Conservation (phyloP, 2,797 vertebrate genomes). For the Staurois parvus region DNA sequence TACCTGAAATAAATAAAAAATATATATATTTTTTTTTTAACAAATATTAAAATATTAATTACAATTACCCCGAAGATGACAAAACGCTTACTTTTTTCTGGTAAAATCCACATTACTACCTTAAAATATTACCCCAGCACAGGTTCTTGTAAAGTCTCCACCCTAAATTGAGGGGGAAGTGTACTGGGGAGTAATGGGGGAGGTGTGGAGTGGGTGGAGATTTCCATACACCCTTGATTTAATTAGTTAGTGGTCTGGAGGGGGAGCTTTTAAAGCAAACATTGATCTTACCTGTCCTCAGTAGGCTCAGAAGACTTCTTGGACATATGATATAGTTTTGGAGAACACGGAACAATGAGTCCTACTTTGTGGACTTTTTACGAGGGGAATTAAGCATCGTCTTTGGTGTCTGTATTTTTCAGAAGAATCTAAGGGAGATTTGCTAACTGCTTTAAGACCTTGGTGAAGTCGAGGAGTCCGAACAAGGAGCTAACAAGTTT, state of each 20-base stretch:
- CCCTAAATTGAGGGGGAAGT: slow-evolving; percentile 31
- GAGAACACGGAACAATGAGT: neutral
- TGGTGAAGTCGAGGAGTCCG: neutral
- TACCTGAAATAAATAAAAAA: too few relatives aligned
- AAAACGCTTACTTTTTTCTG: neutral
- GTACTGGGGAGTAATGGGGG: slow-evolving; percentile 14
- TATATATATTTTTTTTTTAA: too few relatives aligned
- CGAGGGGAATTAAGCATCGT: neutral
- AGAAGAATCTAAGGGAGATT: slow-evolving; percentile 32
- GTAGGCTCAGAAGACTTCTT: slow-evolving; percentile 21
- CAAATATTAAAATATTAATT: neutral
- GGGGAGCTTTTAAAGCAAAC: slow-evolving; percentile 48
- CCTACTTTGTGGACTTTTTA: slow-evolving; percentile 18
- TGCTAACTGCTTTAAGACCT: neutral
- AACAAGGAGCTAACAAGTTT: neutral
- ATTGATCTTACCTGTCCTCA: slow-evolving; percentile 40
- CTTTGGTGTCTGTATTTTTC: slow-evolving; percentile 7
- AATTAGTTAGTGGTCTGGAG: slow-evolving; percentile 55
- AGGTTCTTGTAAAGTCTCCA: slow-evolving; percentile 24
- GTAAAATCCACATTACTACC: neutral
- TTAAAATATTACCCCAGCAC: slow-evolving; percentile 18
- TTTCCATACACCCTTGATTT: slow-evolving; percentile 23
- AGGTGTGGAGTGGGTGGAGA: slow-evolving; percentile 52
- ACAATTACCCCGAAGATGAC: neutral
- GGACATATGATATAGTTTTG: slow-evolving; percentile 22